Percentiles rank a stretch among this genome's conserved stretches.
Evolutionary conservation across 2,113 vertebrate genomes (phyloP).

Genomic region (Nettapus auritus): DNA sequence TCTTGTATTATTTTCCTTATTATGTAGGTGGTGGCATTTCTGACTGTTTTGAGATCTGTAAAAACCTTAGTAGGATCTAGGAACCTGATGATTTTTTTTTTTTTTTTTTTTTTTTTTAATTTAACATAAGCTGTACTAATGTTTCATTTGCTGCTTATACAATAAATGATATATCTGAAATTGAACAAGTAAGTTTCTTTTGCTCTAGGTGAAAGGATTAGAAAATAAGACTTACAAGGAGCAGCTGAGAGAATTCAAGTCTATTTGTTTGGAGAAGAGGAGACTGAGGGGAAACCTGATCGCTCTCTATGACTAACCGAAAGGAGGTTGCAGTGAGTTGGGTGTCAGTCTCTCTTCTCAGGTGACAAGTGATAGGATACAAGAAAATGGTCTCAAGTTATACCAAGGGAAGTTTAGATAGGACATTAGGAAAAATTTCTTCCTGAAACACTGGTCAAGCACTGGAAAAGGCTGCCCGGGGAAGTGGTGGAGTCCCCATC

Average conservation of each 20-base stretch:
- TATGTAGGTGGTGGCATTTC: not conserved
- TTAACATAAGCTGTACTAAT: not conserved
- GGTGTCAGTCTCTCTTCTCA: not conserved
- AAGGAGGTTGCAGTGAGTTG: not conserved
- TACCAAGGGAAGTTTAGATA: not conserved
- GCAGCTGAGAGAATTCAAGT: not conserved
- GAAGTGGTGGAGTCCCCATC: not conserved
- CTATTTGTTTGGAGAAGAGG: not conserved
- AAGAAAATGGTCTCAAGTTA: not conserved
- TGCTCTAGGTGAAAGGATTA: not conserved
- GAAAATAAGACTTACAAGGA: not conserved
- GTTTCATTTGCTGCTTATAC: not conserved
- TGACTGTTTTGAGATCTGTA: constrained; percentile 26
- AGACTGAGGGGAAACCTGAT: not conserved
- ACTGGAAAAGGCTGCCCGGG: not conserved
- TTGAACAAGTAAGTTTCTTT: not conserved
- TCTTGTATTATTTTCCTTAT: not conserved
- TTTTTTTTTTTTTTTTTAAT: too few relatives aligned
- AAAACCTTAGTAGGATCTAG: not conserved
- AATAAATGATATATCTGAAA: not conserved
- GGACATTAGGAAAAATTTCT: not conserved
- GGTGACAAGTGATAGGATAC: not conserved
- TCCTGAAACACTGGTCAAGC: not conserved
- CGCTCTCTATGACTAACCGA: not conserved
- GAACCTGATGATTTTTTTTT: not conserved